Evolutionary conservation across 2,797 vertebrate species (phyloP), one percentile per base, ranked within the genome.

Genomic region (Acridotheres tristis): DNA sequence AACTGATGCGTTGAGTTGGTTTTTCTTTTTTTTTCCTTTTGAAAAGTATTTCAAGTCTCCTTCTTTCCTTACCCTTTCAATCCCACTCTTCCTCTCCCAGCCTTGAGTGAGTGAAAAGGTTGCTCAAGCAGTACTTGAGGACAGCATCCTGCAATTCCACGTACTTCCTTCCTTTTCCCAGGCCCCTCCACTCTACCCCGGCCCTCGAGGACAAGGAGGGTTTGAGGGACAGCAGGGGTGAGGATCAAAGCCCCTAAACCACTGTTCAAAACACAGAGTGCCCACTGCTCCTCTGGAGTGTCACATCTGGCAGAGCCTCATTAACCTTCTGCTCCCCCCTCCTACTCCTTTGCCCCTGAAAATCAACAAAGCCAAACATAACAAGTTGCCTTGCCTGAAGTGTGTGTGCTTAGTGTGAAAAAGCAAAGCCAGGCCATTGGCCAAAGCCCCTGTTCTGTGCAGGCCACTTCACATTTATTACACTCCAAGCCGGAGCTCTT

Each of bases 131-230:
- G 78, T 32, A 73, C 95, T 97, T 96, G 86, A 96, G 88, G 57
- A 57, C 30, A 77, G 40, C 2, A 0, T 89, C 89, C 82, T 0
- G 5, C 26, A 54, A 32, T 86, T 47, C n/a, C 19, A 10, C 0
- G 0, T 4, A 3, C 57, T 93, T 95, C 94, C 94, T 96, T 94
- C 96, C 95, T 95, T 88, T 96, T 96, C 95, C 96, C 94, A 97
- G 93, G 87, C 81, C 85, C 78, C 86, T 87, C 30, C 9, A 14
- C 74, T 88, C 47, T 21, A 69, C n/a, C 48, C 9, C 1, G 3
- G 73, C 85, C 53, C 93, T 90, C 3, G 11, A 85, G 77, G 59
- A 57, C 55, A 45, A 83, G 88, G 71, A 13, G 68, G 45, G 51
- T 9, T 74, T 30, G 59, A 57, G 32, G 67, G 54, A 42, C 76